Conservation (phyloP, 2,888 invertebrate species). For the Cistogaster globosa region DNA sequence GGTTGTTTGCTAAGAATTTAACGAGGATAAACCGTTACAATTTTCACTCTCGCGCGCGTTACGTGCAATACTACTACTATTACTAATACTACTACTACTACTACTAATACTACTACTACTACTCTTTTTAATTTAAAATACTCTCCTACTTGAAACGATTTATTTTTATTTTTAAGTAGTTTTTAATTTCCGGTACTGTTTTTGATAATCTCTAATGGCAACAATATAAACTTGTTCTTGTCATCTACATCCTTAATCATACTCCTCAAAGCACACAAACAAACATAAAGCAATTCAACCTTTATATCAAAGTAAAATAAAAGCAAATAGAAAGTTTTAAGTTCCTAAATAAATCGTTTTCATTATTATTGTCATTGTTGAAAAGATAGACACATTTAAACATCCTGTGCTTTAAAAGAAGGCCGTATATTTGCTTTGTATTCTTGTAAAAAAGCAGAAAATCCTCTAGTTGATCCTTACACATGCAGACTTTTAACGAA, state of each 20-base stretch:
- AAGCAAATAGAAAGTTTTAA: slow-evolving; percentile 25
- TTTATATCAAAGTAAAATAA: neutral
- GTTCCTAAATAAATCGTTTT: slow-evolving; percentile 28
- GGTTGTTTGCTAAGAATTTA: slow-evolving; percentile 69
- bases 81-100: slow-evolving; percentile 52
- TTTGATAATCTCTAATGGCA: slow-evolving; percentile 45
- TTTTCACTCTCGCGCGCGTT: slow-evolving; percentile 69
- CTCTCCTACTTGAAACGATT: slow-evolving; percentile 57
- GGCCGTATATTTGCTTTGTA: neutral
- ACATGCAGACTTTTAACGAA: neutral
- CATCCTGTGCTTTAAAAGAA: slow-evolving; percentile 20
- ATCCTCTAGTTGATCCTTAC: slow-evolving; percentile 20
- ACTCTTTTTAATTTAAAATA: slow-evolving; percentile 39
- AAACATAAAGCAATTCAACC: neutral
- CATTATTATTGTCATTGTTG: slow-evolving; percentile 17
- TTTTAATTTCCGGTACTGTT: slow-evolving; percentile 73
- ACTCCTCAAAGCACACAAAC: neutral
- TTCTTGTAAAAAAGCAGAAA: slow-evolving; percentile 21
- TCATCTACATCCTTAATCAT: slow-evolving; percentile 20
- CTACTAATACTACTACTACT: slow-evolving; percentile 17
- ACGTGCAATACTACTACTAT: slow-evolving; percentile 69
- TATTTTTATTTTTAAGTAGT: slow-evolving; percentile 58
- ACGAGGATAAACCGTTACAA: slow-evolving; percentile 64
- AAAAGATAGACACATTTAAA: slow-evolving; percentile 3
- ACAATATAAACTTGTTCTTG: slow-evolving; percentile 32